phyloP scores from a whole-genome alignment of 2,113 vertebrate genomes.

The Rhodinocichla rosea region DNA sequence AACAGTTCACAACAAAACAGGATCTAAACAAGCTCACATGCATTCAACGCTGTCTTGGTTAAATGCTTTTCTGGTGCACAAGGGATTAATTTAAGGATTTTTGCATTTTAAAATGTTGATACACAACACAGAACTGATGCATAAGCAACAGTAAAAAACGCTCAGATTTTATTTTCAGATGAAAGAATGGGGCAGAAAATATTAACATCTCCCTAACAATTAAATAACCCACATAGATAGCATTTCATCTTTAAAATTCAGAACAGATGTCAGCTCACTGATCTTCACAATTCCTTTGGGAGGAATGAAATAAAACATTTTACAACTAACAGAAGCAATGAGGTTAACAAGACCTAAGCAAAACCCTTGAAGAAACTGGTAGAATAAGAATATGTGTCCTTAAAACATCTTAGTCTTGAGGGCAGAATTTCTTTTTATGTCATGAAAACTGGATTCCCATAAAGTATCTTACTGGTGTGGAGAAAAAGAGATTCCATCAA shows the following conservation, averaged over 20 bases:
- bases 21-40: not conserved
- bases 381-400: not conserved
- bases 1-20: not conserved
- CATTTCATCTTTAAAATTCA: not conserved
- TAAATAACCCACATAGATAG: not conserved
- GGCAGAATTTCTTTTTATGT: not conserved
- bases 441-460: not conserved
- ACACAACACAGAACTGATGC: not conserved
- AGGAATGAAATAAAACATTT: not conserved
- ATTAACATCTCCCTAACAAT: conserved; percentile 2
- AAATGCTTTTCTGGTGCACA: not conserved
- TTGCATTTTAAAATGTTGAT: not conserved
- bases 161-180: not conserved
- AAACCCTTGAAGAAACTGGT: not conserved
- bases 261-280: not conserved
- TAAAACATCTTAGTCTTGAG: not conserved
- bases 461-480: not conserved
- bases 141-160: not conserved
- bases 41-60: not conserved
- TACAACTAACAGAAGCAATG: not conserved
- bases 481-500: not conserved
- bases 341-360: not conserved
- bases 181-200: not conserved
- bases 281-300: not conserved
- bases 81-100: not conserved